These are phyloP conservation scores for Panorpa germanica DNA, from an alignment of 2,888 invertebrate species.

Conservation along the genomic window DNA sequence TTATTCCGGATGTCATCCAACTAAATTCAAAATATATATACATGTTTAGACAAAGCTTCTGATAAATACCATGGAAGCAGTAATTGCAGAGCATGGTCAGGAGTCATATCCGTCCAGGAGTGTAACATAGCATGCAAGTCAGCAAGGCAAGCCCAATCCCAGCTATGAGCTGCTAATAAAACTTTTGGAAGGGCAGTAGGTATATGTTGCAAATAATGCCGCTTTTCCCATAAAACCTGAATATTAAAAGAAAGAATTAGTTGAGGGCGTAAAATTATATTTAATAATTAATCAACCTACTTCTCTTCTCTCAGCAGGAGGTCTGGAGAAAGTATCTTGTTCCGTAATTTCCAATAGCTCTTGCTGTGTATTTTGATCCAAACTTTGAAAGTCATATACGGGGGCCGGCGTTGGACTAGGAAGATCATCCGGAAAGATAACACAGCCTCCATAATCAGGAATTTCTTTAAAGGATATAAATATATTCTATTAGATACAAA, in stretches of 20 bases:
- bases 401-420: conserved; percentile 24
- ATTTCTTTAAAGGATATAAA: conserved; percentile 25
- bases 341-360: conserved; percentile 51
- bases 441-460: conserved; percentile 47
- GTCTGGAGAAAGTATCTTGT: conserved; percentile 55
- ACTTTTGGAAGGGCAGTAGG: conserved; percentile 78
- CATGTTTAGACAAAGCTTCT: background rate
- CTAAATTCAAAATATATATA: conserved; percentile 4
- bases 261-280: too few species aligned
- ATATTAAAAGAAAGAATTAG: background rate
- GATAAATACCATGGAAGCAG: conserved; percentile 66
- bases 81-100: conserved; percentile 79
- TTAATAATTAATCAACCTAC: conserved; percentile 18
- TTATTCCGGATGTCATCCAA: background rate
- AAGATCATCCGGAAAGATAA: conserved; percentile 39
- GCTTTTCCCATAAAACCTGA: conserved; percentile 80
- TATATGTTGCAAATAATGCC: conserved; percentile 69
- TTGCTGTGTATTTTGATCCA: conserved; percentile 68
- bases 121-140: conserved; percentile 76
- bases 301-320: conserved; percentile 50
- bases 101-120: conserved; percentile 71
- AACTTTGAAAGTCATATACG: conserved; percentile 48
- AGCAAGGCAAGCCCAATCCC: conserved; percentile 76
- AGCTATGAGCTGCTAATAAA: conserved; percentile 68
- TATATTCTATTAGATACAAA: background rate